These are phyloP conservation scores for Drosophila hydei DNA, from an alignment of 1,140 invertebrate species.

Conservation along the genomic window DNA sequence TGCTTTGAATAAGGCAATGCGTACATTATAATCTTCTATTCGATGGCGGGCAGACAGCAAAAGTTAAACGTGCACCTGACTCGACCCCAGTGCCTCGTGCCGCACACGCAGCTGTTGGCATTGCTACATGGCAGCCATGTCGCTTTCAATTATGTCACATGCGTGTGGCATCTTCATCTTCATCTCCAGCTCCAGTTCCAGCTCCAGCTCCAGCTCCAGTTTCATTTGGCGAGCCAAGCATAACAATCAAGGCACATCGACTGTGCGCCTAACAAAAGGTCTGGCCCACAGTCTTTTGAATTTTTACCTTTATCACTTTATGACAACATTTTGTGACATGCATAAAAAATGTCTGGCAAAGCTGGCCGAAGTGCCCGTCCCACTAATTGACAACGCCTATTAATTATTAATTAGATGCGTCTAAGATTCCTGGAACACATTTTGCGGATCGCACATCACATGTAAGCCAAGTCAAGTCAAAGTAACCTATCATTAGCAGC, in stretches of 20 bases:
- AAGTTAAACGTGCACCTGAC: slow-evolving; percentile 55
- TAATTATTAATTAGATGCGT: slow-evolving; percentile 72
- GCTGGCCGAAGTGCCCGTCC: slow-evolving; percentile 23
- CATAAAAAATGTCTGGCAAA: slow-evolving; percentile 56
- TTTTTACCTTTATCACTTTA: slow-evolving; percentile 77
- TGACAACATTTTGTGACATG: slow-evolving; percentile 68
- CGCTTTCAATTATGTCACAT: slow-evolving; percentile 78
- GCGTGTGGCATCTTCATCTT: slow-evolving; percentile 64
- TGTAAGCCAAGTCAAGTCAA: slow-evolving; percentile 13
- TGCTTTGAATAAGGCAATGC: slow-evolving; percentile 76
- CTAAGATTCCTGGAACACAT: slow-evolving; percentile 41
- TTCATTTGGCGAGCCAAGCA: slow-evolving; percentile 36
- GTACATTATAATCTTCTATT: slow-evolving; percentile 78
- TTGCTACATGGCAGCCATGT: slow-evolving; percentile 55
- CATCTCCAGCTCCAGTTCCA: slow-evolving; percentile 16
- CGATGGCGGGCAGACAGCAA: slow-evolving; percentile 41
- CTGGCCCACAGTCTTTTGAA: slow-evolving; percentile 38
- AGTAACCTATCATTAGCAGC: slow-evolving; percentile 6
- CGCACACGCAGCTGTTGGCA: no score
- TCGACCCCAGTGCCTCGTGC: no score
- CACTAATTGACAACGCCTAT: slow-evolving; percentile 74
- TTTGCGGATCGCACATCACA: slow-evolving; percentile 8
- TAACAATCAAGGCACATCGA: slow-evolving; percentile 67
- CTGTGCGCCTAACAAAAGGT: slow-evolving; percentile 17
- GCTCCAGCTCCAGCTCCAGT: background rate